Evolutionary conservation across 2,113 vertebrate genomes (phyloP).

Genomic region (Clupea harengus): DNA sequence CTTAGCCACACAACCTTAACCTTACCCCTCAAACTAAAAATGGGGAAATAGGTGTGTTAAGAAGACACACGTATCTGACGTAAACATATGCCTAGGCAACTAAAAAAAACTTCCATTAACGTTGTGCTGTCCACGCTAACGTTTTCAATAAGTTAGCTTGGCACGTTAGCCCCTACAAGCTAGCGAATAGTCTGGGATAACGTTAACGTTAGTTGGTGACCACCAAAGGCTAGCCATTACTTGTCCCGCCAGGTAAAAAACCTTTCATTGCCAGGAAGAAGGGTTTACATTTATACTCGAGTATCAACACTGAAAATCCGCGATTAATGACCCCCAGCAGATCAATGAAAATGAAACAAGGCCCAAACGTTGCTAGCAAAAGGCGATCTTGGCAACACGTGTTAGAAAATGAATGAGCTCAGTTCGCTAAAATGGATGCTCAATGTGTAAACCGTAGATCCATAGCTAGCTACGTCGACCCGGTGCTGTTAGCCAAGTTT

Average conservation of each 20-base stretch:
- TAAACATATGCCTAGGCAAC: neutral
- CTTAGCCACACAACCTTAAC: neutral
- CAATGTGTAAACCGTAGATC: neutral
- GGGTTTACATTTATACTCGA: neutral
- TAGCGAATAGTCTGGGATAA: neutral
- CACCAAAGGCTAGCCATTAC: neutral
- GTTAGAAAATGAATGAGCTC: constrained; percentile 34
- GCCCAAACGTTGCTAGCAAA: neutral
- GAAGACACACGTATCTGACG: neutral
- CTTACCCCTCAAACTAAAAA: neutral
- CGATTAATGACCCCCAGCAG: neutral
- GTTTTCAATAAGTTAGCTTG: neutral
- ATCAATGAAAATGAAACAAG: neutral
- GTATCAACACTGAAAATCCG: neutral
- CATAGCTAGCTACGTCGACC: neutral
- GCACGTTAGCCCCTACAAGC: neutral
- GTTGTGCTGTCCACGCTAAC: neutral
- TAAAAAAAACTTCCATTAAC: neutral
- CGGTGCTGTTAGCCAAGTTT: constrained; percentile 1
- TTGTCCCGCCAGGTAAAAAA: neutral
- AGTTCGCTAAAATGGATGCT: constrained; percentile 52
- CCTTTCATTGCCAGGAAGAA: neutral
- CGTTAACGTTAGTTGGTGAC: neutral
- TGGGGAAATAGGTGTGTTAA: neutral
- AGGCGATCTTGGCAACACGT: constrained; percentile 24